phyloP scores from a whole-genome alignment of 1,140 invertebrate genomes.

The Atta texana region DNA sequence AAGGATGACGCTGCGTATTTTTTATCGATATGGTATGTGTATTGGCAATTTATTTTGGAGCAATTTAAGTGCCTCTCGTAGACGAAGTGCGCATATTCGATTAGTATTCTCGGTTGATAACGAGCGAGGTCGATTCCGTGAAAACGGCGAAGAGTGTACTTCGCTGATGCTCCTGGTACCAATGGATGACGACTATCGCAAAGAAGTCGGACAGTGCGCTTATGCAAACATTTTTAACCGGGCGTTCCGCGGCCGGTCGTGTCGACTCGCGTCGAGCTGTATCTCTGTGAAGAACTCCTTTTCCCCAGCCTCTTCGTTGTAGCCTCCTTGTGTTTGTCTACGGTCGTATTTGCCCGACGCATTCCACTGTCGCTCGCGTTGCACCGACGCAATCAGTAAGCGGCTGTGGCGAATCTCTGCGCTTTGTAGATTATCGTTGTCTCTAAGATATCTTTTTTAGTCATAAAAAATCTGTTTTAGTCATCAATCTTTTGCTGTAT shows the following conservation, averaged over 20 bases:
- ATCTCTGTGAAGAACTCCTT: conserved; percentile 72
- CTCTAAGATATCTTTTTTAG: neutral
- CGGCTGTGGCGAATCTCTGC: conserved; percentile 42
- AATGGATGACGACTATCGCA: conserved; percentile 71
- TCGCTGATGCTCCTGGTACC: conserved; percentile 57
- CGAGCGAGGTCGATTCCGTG: conserved; percentile 33
- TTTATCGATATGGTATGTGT: neutral
- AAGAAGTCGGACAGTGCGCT: conserved; percentile 69
- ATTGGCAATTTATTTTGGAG: neutral
- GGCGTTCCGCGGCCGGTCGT: conserved; percentile 66
- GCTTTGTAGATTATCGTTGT: conserved; percentile 47
- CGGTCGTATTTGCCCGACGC: conserved; percentile 78
- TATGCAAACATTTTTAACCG: conserved; percentile 81
- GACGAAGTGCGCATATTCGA: neutral
- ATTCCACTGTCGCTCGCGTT: conserved; percentile 77
- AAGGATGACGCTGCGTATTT: neutral
- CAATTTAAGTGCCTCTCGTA: conserved; percentile 28
- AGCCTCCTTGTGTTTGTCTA: conserved; percentile 77
- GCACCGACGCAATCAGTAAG: conserved; percentile 57
- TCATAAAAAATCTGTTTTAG: neutral
- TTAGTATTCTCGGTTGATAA: conserved; percentile 24
- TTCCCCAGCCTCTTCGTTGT: conserved; percentile 68
- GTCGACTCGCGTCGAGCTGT: conserved; percentile 64
- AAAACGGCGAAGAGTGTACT: conserved; percentile 40
- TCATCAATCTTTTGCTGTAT: neutral